phyloP scores from a whole-genome alignment of 2,113 vertebrate genomes.

The Mesoclemmys tuberculata region DNA sequence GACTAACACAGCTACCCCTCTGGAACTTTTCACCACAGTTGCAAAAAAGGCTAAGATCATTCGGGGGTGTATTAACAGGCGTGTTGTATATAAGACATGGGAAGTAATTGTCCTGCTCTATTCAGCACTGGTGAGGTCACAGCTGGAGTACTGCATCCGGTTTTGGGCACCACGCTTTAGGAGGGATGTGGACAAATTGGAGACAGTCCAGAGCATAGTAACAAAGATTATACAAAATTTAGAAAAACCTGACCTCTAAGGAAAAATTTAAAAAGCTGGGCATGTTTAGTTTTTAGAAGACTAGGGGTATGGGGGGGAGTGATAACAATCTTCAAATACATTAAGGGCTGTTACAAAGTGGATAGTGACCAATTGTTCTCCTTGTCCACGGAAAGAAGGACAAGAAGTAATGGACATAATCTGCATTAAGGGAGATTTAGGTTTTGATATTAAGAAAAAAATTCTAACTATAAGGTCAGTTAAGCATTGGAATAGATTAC shows the following conservation, averaged over 20 bases:
- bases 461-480: neutral
- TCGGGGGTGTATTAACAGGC: neutral
- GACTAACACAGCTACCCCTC: too few species aligned
- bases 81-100: neutral
- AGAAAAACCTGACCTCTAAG: neutral
- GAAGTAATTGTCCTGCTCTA: neutral
- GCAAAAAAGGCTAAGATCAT: neutral
- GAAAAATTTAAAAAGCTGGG: neutral
- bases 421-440: neutral
- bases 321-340: neutral
- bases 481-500: neutral
- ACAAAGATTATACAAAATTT: neutral
- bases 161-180: neutral
- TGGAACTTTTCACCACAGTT: too few species aligned
- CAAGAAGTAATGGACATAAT: too few species aligned
- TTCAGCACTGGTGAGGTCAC: neutral
- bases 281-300: neutral
- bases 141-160: neutral
- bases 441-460: neutral
- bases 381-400: too few species aligned
- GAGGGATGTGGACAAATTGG: neutral
- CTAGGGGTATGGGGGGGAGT: neutral
- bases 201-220: neutral
- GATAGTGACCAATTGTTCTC: neutral
- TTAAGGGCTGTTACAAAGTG: neutral